A percentile compares a stretch with the other conserved stretches of the same genome.
Conservation (phyloP, 1,140 invertebrate species). For the Macrostomum lignano region DNA sequence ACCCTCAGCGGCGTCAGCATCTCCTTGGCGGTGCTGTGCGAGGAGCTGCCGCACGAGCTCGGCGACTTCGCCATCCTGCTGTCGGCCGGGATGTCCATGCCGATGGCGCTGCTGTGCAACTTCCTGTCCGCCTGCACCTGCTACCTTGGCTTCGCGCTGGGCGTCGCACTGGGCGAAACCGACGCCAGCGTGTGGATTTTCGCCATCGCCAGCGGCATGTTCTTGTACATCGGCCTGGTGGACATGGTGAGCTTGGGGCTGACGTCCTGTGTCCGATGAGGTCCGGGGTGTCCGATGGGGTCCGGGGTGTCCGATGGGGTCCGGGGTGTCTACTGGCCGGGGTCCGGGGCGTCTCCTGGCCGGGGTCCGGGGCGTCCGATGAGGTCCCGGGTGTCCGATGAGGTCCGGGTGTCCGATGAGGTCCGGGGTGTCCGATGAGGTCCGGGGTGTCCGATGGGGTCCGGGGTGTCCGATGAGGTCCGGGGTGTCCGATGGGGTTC, state of each 20-base stretch:
- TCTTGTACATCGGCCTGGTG: constrained; percentile 36
- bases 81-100: constrained; percentile 37
- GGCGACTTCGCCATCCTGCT: constrained; percentile 42
- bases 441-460: no score
- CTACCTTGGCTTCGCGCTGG: constrained; percentile 36
- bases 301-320: no score
- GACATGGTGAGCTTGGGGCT: constrained; percentile 39
- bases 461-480: no score
- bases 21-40: constrained; percentile 39
- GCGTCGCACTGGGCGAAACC: constrained; percentile 25
- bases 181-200: constrained; percentile 32
- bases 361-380: no score
- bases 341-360: no score
- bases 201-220: constrained; percentile 36
- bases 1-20: constrained; percentile 36
- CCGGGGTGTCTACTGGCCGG: no score
- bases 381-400: no score
- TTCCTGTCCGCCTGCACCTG: constrained; percentile 40
- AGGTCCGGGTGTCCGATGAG: no score
- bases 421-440: no score
- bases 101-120: constrained; percentile 38
- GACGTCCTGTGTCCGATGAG: no score
- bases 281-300: no score
- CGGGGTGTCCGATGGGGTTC: no score
- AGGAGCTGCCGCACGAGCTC: constrained; percentile 42